A percentile compares a stretch with the other conserved stretches of the same genome.
Conservation (phyloP, 2,797 vertebrate species). For the Catostomus latipinnis region DNA sequence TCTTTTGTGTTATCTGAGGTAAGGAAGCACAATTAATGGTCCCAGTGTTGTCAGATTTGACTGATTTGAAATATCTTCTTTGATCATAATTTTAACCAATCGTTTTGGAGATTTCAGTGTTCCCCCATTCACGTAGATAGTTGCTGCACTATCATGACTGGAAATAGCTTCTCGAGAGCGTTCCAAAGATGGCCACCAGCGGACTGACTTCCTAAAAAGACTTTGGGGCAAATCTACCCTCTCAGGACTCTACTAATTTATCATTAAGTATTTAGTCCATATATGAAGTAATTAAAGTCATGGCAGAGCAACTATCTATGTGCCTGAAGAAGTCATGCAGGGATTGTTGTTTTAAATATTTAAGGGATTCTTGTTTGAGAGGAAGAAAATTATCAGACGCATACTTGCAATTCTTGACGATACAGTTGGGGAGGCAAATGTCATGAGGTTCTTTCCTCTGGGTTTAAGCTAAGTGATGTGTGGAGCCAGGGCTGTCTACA, state of each 20-base stretch:
- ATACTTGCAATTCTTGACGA: slow-evolving; percentile 16
- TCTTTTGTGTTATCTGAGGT: no score
- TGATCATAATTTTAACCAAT: no score
- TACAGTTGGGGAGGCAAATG: slow-evolving; percentile 32
- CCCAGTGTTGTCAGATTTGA: no score
- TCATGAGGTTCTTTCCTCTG: slow-evolving; percentile 29
- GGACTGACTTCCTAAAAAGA: no score
- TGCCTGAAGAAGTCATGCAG: not conserved
- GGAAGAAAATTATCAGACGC: slow-evolving; percentile 13
- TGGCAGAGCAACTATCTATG: not conserved
- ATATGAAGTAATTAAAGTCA: not conserved
- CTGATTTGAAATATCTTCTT: no score
- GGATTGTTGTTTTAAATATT: slow-evolving; percentile 16
- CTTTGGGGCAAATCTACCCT: not conserved
- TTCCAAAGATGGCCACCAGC: no score
- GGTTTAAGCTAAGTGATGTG: slow-evolving; percentile 47
- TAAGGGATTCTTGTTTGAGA: not conserved
- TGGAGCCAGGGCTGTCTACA: slow-evolving; percentile 52
- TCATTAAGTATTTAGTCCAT: not conserved
- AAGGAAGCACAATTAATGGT: no score
- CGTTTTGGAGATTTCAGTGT: no score
- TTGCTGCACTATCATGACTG: no score
- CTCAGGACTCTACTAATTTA: slow-evolving; percentile 1
- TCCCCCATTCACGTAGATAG: no score
- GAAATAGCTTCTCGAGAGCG: no score